Conservation (phyloP, 2,888 invertebrate species). For the Volucella inflata region DNA sequence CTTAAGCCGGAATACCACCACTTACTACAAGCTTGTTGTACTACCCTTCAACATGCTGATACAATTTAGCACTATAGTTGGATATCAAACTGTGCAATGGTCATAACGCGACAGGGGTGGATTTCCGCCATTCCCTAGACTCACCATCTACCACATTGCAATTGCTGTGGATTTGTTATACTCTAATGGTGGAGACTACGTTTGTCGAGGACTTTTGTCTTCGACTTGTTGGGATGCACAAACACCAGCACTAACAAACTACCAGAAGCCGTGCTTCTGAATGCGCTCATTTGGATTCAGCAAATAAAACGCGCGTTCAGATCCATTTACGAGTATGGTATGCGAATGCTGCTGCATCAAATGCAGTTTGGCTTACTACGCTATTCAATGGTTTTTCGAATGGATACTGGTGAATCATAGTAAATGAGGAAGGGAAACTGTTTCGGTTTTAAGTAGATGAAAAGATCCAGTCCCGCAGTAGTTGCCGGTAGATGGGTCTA, state of each 20-base stretch:
- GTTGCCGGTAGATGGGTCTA: conserved; percentile 10
- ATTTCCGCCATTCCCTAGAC: not conserved
- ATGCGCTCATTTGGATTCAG: conserved; percentile 57
- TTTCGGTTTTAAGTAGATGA: conserved; percentile 36
- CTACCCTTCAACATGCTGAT: conserved; percentile 16
- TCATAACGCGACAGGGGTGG: conserved; percentile 39
- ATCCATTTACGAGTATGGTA: conserved; percentile 52
- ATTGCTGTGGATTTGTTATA: conserved; percentile 50
- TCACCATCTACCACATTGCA: not conserved
- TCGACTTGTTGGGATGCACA: conserved; percentile 42
- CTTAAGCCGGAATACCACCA: not conserved
- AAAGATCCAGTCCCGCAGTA: conserved; percentile 25
- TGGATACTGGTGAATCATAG: not conserved
- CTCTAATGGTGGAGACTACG: conserved; percentile 44
- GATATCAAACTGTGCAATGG: conserved; percentile 48
- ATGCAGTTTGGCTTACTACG: conserved; percentile 24
- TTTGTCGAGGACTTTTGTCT: conserved; percentile 64
- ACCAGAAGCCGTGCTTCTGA: not conserved
- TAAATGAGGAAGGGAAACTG: not conserved
- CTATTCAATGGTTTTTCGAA: conserved; percentile 12
- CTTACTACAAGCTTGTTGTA: not conserved
- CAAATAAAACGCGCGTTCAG: conserved; percentile 57
- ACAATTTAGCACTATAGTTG: conserved; percentile 41
- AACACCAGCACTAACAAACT: conserved; percentile 41
- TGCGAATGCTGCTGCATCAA: conserved; percentile 35